Conservation (phyloP, 2,113 vertebrate genomes). For the Thalassoma bifasciatum region DNA sequence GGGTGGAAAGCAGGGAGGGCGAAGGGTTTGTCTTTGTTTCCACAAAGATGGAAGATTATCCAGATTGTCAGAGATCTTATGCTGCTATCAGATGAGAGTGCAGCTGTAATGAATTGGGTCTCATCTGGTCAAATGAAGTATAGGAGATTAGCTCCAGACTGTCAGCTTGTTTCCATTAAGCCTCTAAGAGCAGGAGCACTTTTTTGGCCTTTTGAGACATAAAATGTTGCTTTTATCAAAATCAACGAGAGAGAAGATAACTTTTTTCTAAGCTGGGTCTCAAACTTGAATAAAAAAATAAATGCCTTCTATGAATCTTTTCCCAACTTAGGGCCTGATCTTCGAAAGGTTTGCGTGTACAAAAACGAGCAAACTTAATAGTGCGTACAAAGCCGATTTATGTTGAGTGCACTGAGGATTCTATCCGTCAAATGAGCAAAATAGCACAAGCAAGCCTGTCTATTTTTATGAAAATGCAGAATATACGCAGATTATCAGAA, state of each 20-base stretch:
- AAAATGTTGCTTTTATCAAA: slow-evolving; percentile 52
- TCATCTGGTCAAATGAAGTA: slow-evolving; percentile 69
- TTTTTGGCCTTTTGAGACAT: slow-evolving; percentile 54
- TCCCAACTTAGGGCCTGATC: no score
- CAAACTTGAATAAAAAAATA: neutral
- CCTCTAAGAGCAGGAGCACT: slow-evolving; percentile 47
- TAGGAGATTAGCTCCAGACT: slow-evolving; percentile 69
- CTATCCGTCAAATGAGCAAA: no score
- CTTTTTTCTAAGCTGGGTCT: neutral
- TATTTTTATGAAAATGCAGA: no score
- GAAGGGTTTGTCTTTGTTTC: slow-evolving; percentile 28
- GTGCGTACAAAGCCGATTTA: no score
- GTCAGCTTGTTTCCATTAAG: slow-evolving; percentile 68
- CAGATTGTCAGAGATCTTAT: slow-evolving; percentile 65
- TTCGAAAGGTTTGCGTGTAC: no score
- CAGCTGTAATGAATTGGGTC: slow-evolving; percentile 64
- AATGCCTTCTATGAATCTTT: no score
- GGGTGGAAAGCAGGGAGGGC: neutral
- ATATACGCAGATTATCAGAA: no score
- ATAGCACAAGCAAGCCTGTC: no score
- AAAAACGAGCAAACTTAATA: no score
- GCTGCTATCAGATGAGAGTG: slow-evolving; percentile 61
- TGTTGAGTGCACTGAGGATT: no score
- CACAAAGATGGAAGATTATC: slow-evolving; percentile 72
- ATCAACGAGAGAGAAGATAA: slow-evolving; percentile 29